Conservation (phyloP, 2,797 vertebrate species). For the Lycodopsis pacificus region DNA sequence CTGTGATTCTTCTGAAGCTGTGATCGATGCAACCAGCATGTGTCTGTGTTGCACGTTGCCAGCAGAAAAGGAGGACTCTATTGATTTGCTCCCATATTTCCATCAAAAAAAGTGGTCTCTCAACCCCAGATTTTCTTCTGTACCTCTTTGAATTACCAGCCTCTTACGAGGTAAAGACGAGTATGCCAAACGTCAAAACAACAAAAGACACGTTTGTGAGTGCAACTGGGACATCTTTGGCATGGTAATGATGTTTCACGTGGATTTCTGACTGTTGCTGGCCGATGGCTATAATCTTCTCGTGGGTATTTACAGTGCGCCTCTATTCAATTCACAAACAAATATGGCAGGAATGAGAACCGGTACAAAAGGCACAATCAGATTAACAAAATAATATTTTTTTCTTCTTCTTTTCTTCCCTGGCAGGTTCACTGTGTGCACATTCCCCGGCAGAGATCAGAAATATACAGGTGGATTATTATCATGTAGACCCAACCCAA, state of each 20-base stretch:
- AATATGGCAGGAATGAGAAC: conserved; percentile 50
- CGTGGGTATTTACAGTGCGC: conserved; percentile 46
- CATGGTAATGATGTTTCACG: conserved; percentile 52
- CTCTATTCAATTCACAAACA: conserved; percentile 29
- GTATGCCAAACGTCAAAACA: conserved; percentile 45
- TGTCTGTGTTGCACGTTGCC: conserved; percentile 70
- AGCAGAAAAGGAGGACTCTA: conserved; percentile 69
- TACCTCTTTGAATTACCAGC: conserved; percentile 51
- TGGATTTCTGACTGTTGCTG: conserved; percentile 48
- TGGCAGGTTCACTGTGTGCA: conserved; percentile 1
- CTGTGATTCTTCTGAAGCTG: conserved; percentile 78
- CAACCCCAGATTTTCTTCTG: conserved; percentile 46
- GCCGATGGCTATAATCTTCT: conserved; percentile 58
- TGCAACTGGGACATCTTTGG: conserved; percentile 45
- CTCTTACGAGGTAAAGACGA: conserved; percentile 38
- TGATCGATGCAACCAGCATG: conserved; percentile 80
- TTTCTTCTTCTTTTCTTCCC: background rate
- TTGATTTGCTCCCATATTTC: conserved; percentile 77
- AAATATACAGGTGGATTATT: conserved; percentile 42
- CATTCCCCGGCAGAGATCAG: conserved; percentile 24
- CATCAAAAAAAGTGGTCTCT: conserved; percentile 67
- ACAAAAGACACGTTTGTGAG: conserved; percentile 43
- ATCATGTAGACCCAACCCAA: conserved; percentile 35
- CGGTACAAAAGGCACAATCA: conserved; percentile 29
- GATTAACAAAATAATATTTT: conserved; percentile 36